phyloP scores from a whole-genome alignment of 2,797 vertebrate genomes.

The Hydrolagus colliei region DNA sequence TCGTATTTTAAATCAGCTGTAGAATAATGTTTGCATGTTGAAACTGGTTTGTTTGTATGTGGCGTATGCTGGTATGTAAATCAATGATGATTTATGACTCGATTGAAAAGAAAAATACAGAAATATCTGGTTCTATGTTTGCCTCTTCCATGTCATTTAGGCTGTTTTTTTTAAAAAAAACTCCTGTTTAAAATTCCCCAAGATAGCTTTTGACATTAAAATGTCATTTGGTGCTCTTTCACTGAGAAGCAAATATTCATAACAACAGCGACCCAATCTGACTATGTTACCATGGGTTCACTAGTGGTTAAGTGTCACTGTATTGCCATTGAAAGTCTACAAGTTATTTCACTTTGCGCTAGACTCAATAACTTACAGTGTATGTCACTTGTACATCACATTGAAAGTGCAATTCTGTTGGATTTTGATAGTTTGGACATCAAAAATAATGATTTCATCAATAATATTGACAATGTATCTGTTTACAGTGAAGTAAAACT shows the following conservation, averaged over 20 bases:
- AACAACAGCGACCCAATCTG: slow-evolving; percentile 95
- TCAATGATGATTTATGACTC: slow-evolving; percentile 84
- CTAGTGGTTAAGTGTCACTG: slow-evolving; percentile 98
- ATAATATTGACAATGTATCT: slow-evolving; percentile 29
- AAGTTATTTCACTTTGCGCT: slow-evolving; percentile 28
- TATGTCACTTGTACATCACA: neutral
- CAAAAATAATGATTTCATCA: slow-evolving; percentile 14
- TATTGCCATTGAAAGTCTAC: slow-evolving; percentile 90
- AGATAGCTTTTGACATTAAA: slow-evolving; percentile 99
- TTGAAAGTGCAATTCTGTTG: neutral
- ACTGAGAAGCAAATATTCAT: slow-evolving; percentile 95
- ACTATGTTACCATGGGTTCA: slow-evolving; percentile 94
- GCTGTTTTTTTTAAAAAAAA: slow-evolving; percentile 69
- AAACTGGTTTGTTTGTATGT: slow-evolving; percentile 6
- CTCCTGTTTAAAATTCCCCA: slow-evolving; percentile 89
- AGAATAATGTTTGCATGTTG: neutral
- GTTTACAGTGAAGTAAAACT: slow-evolving; percentile 3
- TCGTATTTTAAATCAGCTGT: too few relatives aligned
- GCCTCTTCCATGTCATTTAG: slow-evolving; percentile 96
- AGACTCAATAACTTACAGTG: slow-evolving; percentile 2
- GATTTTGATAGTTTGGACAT: neutral
- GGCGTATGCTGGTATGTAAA: slow-evolving; percentile 48
- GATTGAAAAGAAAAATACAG: slow-evolving; percentile 88
- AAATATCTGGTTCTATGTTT: slow-evolving; percentile 87
- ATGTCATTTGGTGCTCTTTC: slow-evolving; percentile 99